Conservation (phyloP, 2,797 vertebrate species). For the Chiloscyllium punctatum region DNA sequence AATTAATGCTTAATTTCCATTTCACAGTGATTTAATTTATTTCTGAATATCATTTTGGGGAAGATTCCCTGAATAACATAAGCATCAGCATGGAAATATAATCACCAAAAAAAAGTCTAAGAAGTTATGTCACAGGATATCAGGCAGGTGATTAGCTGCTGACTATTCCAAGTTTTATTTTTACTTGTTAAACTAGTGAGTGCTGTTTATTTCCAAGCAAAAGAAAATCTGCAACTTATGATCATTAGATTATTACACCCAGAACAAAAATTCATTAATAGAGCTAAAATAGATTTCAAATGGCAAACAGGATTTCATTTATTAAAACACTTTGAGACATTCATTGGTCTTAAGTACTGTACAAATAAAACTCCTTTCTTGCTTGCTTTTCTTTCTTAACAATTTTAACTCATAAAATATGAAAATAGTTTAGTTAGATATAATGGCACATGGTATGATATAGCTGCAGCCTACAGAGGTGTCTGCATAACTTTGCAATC, state of each 20-base stretch:
- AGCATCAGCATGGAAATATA: not conserved
- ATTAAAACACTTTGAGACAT: no score
- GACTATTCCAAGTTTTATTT: not conserved
- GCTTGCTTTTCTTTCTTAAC: no score
- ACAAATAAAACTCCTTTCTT: no score
- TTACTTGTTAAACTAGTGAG: no score
- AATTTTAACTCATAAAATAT: no score
- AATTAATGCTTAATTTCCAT: not conserved
- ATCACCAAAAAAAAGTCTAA: not conserved
- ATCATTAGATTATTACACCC: not conserved
- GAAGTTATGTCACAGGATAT: not conserved
- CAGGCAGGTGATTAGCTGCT: not conserved
- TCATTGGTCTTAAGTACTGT: no score
- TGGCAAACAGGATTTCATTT: no score
- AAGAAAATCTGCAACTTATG: not conserved
- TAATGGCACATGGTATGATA: no score
- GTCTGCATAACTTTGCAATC: no score
- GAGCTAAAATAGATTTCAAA: no score
- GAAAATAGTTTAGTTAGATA: no score
- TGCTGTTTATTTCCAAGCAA: not conserved
- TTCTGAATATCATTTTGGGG: not conserved
- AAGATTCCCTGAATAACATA: not conserved
- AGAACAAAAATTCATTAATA: not conserved
- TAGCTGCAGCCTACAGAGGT: no score
- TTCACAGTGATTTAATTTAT: not conserved